Evolutionary conservation across 2,888 invertebrate species (phyloP).

Genomic region (Dryobota labecula): DNA sequence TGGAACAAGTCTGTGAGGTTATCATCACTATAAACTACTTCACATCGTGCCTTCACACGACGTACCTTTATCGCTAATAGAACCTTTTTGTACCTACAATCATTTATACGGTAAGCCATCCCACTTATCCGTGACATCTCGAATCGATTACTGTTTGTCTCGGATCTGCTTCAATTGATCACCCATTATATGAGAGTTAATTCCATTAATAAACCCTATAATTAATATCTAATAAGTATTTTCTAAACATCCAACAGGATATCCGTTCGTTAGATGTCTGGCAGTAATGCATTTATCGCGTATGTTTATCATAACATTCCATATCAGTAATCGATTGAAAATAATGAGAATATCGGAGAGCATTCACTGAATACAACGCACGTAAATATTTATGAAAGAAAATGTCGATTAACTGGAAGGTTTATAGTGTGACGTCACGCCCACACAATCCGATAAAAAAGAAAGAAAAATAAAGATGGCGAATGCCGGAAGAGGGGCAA

Average conservation of each 20-base stretch:
- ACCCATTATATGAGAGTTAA: slow-evolving; percentile 21
- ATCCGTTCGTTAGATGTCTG: slow-evolving; percentile 49
- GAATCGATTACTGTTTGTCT: slow-evolving; percentile 29
- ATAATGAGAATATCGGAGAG: slow-evolving; percentile 48
- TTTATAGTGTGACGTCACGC: slow-evolving; percentile 32
- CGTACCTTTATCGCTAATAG: slow-evolving; percentile 35
- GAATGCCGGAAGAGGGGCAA: slow-evolving; percentile 29
- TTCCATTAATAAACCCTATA: slow-evolving; percentile 34
- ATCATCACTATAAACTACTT: slow-evolving; percentile 65
- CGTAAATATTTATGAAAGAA: slow-evolving; percentile 49
- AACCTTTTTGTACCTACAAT: slow-evolving; percentile 43
- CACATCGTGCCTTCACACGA: slow-evolving; percentile 53
- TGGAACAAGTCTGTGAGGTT: slow-evolving; percentile 52
- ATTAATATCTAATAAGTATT: slow-evolving; percentile 43
- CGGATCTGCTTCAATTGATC: slow-evolving; percentile 27
- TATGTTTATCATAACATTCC: slow-evolving; percentile 56
- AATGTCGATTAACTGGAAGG: slow-evolving; percentile 39
- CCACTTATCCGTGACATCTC: slow-evolving; percentile 39
- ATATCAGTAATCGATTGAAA: slow-evolving; percentile 52
- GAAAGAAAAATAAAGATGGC: slow-evolving; percentile 33
- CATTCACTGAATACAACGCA: slow-evolving; percentile 41
- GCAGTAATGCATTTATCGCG: slow-evolving; percentile 53
- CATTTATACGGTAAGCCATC: slow-evolving; percentile 45
- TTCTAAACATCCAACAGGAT: slow-evolving; percentile 48
- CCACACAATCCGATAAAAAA: slow-evolving; percentile 17